Evolutionary conservation across 2,888 invertebrate genomes (phyloP).

Genomic region (Leptura quadrifasciata): DNA sequence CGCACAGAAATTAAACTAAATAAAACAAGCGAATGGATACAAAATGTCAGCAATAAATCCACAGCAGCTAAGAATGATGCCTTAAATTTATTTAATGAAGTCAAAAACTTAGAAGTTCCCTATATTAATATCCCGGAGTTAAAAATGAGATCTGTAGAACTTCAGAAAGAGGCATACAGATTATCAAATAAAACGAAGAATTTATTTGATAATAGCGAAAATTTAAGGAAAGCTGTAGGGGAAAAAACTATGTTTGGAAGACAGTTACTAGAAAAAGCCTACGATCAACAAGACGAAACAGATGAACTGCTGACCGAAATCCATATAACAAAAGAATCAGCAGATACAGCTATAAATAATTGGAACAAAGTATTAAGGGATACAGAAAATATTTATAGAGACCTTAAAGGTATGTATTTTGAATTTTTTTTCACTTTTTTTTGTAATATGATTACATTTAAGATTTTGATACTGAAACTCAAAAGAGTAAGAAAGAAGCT

Average conservation of each 20-base stretch:
- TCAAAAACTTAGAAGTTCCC: conserved; percentile 87
- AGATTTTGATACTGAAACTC: conserved; percentile 94
- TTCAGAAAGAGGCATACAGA: conserved; percentile 83
- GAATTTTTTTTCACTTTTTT: not conserved
- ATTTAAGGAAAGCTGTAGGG: conserved; percentile 78
- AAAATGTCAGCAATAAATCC: conserved; percentile 85
- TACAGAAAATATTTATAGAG: conserved; percentile 87
- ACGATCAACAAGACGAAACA: conserved; percentile 84
- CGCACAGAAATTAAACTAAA: conserved; percentile 83
- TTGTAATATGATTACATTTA: conserved; percentile 47
- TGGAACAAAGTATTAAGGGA: conserved; percentile 89
- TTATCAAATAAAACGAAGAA: conserved; percentile 76
- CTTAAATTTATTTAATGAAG: conserved; percentile 86
- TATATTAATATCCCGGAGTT: conserved; percentile 84
- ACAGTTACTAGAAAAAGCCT: conserved; percentile 79
- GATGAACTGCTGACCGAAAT: conserved; percentile 88
- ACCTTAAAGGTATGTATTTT: conserved; percentile 78
- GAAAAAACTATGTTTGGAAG: conserved; percentile 81
- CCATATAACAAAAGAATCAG: conserved; percentile 84
- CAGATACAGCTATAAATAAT: conserved; percentile 87
- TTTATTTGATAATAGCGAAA: conserved; percentile 76
- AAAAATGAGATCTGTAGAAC: conserved; percentile 80
- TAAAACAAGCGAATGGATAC: conserved; percentile 82
- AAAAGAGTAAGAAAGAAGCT: conserved; percentile 89
- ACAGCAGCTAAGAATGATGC: conserved; percentile 86